Evolutionary conservation across 2,113 vertebrate genomes (phyloP).

Genomic region (Lophochroa leadbeateri): DNA sequence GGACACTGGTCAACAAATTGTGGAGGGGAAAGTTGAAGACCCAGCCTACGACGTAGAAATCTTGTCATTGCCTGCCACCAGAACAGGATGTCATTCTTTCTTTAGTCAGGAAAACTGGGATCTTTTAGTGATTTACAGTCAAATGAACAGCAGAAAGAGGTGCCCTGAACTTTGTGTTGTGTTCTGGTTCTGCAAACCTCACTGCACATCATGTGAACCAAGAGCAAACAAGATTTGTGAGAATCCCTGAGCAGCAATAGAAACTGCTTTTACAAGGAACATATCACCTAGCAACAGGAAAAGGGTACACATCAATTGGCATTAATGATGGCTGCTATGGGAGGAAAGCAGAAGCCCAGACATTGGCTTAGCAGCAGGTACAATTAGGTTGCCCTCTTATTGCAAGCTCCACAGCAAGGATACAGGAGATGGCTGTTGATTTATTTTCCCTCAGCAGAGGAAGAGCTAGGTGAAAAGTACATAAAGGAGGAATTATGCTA

Average conservation of each 20-base stretch:
- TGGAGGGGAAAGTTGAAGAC: neutral
- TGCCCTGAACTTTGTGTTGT: neutral
- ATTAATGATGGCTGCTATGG: slow-evolving; percentile 35
- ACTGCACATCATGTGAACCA: neutral
- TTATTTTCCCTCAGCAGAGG: slow-evolving; percentile 48
- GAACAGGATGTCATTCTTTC: neutral
- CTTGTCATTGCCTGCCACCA: neutral
- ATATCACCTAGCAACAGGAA: slow-evolving; percentile 26
- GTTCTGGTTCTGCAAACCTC: neutral
- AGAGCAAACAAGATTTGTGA: slow-evolving; percentile 42
- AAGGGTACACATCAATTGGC: neutral
- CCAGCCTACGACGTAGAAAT: neutral
- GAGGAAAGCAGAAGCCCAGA: slow-evolving; percentile 37
- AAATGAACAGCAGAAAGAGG: neutral
- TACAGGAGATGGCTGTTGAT: neutral
- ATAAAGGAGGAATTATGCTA: slow-evolving; percentile 52
- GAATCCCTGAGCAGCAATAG: slow-evolving; percentile 11
- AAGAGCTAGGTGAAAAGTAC: slow-evolving; percentile 26
- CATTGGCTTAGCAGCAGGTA: neutral
- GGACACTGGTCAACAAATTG: neutral
- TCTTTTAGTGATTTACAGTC: neutral
- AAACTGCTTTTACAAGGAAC: slow-evolving; percentile 1
- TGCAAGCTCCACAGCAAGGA: neutral
- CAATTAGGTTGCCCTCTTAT: neutral
- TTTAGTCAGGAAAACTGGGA: neutral